A percentile compares a stretch with the other conserved stretches of the same genome.
Evolutionary conservation across 2,113 vertebrate species (phyloP).

Genomic region (Microcebus ravelobensis): DNA sequence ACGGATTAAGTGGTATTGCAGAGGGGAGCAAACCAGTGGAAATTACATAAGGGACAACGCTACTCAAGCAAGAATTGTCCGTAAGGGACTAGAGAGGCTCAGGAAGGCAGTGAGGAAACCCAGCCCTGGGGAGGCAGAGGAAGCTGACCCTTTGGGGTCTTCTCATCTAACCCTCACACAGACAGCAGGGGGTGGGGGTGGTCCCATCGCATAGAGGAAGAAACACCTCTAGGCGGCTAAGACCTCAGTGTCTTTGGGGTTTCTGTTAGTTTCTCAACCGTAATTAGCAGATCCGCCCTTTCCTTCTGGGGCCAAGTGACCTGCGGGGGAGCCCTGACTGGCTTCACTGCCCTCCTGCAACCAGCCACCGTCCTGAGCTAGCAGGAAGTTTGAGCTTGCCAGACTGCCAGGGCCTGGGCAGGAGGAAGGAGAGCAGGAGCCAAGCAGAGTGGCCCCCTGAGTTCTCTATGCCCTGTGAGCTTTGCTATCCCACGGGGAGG

Average conservation of each 20-base stretch:
- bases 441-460: background rate
- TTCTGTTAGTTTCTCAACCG: background rate
- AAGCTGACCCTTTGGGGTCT: background rate
- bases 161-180: background rate
- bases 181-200: background rate
- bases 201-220: background rate
- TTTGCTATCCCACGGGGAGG: background rate
- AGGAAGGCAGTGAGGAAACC: background rate
- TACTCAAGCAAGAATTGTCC: background rate
- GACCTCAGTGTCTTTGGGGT: background rate
- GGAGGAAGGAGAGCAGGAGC: background rate
- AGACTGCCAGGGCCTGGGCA: constrained; percentile 9
- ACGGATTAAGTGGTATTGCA: background rate
- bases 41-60: background rate
- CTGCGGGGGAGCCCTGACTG: background rate
- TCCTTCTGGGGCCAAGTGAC: background rate
- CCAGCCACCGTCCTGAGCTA: background rate
- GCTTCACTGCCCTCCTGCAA: background rate
- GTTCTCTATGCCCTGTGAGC: background rate
- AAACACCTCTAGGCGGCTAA: background rate
- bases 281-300: background rate
- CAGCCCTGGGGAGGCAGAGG: background rate
- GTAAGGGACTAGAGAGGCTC: background rate
- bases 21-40: background rate
- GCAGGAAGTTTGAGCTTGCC: constrained; percentile 67